These are phyloP conservation scores for Conistra vaccinii DNA, from an alignment of 2,888 invertebrate genomes.

Conservation along the genomic window DNA sequence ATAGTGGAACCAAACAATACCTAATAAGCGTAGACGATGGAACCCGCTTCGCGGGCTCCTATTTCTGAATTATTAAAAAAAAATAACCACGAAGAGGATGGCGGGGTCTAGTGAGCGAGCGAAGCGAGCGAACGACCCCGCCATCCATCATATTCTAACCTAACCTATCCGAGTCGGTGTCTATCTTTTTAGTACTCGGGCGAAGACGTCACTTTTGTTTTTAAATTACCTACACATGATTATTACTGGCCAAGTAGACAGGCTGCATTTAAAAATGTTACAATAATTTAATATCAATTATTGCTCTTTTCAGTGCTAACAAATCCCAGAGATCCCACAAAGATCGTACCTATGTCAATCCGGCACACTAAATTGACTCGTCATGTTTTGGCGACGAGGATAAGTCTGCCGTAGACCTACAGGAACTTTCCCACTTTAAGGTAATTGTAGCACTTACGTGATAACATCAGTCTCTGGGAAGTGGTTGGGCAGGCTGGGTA, in stretches of 20 bases:
- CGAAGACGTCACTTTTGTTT: neutral
- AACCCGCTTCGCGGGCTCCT: too few relatives aligned
- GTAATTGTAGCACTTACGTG: constrained; percentile 67
- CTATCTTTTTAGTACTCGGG: neutral
- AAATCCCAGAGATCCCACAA: neutral
- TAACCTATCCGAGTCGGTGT: too few relatives aligned
- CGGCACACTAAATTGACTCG: neutral
- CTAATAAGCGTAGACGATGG: too few relatives aligned
- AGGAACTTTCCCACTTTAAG: neutral
- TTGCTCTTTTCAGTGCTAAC: neutral
- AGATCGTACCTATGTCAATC: neutral
- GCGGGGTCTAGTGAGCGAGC: too few relatives aligned
- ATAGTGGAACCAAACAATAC: too few relatives aligned
- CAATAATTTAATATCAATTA: neutral
- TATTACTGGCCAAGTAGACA: neutral
- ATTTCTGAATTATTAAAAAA: too few relatives aligned
- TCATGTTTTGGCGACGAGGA: neutral
- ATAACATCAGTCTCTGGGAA: constrained; percentile 70
- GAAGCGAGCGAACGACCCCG: too few relatives aligned
- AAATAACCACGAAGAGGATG: too few relatives aligned
- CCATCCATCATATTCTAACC: too few relatives aligned
- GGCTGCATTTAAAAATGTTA: neutral
- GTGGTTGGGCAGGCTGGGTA: constrained; percentile 70
- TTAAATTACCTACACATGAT: neutral
- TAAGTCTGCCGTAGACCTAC: neutral